Percentiles rank a stretch among this genome's conserved stretches.
phyloP scores from a whole-genome alignment of 2,888 invertebrate species.

The Sericinus montela region DNA sequence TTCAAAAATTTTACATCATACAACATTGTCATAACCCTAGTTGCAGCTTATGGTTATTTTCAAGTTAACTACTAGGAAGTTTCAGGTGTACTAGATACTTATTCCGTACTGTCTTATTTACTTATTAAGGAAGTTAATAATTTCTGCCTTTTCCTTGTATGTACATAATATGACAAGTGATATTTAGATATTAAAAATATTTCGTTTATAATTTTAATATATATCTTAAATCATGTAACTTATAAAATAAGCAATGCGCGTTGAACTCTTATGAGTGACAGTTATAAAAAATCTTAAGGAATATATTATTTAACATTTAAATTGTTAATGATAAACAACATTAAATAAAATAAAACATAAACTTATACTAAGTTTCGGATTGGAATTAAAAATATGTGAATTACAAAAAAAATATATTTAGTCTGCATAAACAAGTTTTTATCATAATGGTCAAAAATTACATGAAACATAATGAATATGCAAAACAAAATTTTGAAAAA shows the following conservation, averaged over 20 bases:
- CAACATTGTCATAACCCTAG: constrained; percentile 5
- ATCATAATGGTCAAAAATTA: not conserved
- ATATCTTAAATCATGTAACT: too few relatives aligned
- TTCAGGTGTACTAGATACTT: constrained; percentile 46
- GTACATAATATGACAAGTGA: too few relatives aligned
- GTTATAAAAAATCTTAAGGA: too few relatives aligned
- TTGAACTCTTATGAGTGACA: not conserved
- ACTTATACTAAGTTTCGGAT: too few relatives aligned
- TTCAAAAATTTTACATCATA: too few relatives aligned
- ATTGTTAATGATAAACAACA: too few relatives aligned
- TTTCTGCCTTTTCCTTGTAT: not conserved
- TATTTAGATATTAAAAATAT: too few relatives aligned
- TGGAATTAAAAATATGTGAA: too few relatives aligned
- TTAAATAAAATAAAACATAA: too few relatives aligned
- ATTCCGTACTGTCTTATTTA: constrained; percentile 29
- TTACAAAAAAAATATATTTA: too few relatives aligned
- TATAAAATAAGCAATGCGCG: not conserved
- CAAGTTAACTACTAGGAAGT: constrained; percentile 63
- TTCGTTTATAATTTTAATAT: too few relatives aligned
- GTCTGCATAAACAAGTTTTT: not conserved
- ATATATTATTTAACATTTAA: too few relatives aligned
- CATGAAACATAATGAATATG: constrained; percentile 2
- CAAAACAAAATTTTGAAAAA: not conserved
- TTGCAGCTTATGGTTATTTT: constrained; percentile 49
- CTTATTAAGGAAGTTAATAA: constrained; percentile 19